These are phyloP conservation scores for Drosophila pseudotalamancana DNA, from an alignment of 2,888 invertebrate species.

Conservation along the genomic window DNA sequence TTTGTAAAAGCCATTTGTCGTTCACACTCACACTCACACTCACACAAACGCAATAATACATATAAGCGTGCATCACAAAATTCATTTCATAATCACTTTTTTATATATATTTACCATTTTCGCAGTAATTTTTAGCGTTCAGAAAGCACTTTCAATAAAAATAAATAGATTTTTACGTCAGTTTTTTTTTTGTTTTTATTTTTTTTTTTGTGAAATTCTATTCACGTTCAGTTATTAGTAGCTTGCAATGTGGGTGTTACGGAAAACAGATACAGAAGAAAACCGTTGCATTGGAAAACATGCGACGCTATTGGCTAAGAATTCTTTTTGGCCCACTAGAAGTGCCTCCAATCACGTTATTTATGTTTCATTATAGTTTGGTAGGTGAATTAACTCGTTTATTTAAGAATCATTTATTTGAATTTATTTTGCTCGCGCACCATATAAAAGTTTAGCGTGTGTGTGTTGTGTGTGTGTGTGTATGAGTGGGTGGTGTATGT, in stretches of 20 bases:
- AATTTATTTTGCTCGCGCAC: constrained; percentile 31
- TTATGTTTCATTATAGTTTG: constrained; percentile 33
- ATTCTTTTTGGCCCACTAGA: constrained; percentile 11
- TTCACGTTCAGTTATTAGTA: constrained; percentile 22
- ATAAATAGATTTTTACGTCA: constrained; percentile 2
- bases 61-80: constrained; percentile 10
- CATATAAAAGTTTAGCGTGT: constrained; percentile 31
- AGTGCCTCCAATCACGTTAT: constrained; percentile 25
- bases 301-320: constrained; percentile 51
- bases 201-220: constrained; percentile 2
- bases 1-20: constrained; percentile 24
- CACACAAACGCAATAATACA: neutral
- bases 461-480: constrained; percentile 44
- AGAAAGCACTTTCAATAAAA: constrained; percentile 8
- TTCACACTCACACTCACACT: constrained; percentile 7
- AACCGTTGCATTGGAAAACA: constrained; percentile 73
- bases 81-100: constrained; percentile 72
- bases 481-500: constrained; percentile 56
- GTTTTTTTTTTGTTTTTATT: too few species aligned
- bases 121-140: constrained; percentile 23
- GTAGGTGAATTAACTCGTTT: constrained; percentile 1
- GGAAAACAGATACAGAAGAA: constrained; percentile 80
- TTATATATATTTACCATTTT: constrained; percentile 67
- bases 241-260: constrained; percentile 51
- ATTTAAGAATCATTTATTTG: constrained; percentile 16